phyloP scores from a whole-genome alignment of 2,888 invertebrate species.

The Cetonia aurata region DNA sequence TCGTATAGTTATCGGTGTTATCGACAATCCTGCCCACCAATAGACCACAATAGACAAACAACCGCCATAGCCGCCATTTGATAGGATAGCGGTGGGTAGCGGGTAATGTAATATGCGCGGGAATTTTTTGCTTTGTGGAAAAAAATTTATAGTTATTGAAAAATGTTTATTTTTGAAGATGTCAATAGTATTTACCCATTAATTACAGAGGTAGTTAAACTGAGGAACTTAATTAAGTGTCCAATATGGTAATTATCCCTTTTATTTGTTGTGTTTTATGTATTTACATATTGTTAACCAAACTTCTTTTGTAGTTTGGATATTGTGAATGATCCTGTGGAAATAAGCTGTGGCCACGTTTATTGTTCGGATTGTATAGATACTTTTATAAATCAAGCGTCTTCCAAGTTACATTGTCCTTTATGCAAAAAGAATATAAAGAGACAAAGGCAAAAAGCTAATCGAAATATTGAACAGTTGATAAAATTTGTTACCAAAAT shows the following conservation, averaged over 20 bases:
- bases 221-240: constrained; percentile 47
- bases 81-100: too few species aligned
- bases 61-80: too few species aligned
- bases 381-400: constrained; percentile 34
- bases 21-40: too few species aligned
- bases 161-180: constrained; percentile 26
- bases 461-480: constrained; percentile 9
- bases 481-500: constrained; percentile 33
- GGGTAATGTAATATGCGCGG: neutral
- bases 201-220: constrained; percentile 26
- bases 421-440: constrained; percentile 34
- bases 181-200: constrained; percentile 19
- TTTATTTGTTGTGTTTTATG: neutral
- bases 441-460: constrained; percentile 23
- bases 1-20: too few species aligned
- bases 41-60: too few species aligned
- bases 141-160: neutral
- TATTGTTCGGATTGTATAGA: constrained; percentile 51
- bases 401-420: constrained; percentile 32
- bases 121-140: neutral
- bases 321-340: constrained; percentile 46
- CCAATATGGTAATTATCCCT: constrained; percentile 49
- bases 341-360: constrained; percentile 48
- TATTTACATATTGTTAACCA: neutral
- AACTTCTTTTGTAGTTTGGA: constrained; percentile 49